A percentile compares a stretch with the other conserved stretches of the same genome.
phyloP scores from a whole-genome alignment of 2,113 vertebrate genomes.

The Hemicordylus capensis region DNA sequence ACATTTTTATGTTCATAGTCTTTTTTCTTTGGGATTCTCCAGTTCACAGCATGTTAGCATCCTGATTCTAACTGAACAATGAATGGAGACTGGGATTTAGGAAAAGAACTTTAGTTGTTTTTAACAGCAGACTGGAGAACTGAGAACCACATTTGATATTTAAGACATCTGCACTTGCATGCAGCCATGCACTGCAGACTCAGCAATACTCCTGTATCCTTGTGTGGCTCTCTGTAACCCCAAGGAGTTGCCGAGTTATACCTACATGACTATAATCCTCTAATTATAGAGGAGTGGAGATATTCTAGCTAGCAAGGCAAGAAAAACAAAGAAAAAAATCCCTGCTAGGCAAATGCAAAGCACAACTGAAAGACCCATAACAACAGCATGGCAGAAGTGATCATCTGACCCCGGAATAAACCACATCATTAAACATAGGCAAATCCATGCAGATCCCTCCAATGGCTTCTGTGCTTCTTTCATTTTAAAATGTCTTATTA shows the following conservation, averaged over 20 bases:
- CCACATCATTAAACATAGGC: background rate
- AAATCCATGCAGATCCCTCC: background rate
- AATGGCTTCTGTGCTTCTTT: background rate
- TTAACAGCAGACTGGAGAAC: background rate
- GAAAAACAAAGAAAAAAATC: conserved; percentile 1
- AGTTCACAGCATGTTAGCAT: background rate
- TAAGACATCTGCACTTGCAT: background rate
- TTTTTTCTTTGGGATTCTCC: background rate
- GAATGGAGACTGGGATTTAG: background rate
- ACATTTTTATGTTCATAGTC: no score
- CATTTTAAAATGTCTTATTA: background rate
- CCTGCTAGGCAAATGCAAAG: background rate
- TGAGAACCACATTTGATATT: background rate
- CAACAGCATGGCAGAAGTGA: background rate
- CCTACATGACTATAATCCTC: background rate
- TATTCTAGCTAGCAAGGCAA: background rate
- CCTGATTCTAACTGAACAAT: background rate
- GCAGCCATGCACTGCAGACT: background rate
- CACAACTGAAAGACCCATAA: background rate
- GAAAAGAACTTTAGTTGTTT: background rate
- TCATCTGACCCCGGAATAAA: background rate
- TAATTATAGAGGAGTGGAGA: conserved; percentile 2
- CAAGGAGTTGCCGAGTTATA: background rate
- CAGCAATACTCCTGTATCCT: background rate
- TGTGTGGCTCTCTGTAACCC: background rate